phyloP scores from a whole-genome alignment of 2,797 vertebrate genomes.

The Scleropages formosus region DNA sequence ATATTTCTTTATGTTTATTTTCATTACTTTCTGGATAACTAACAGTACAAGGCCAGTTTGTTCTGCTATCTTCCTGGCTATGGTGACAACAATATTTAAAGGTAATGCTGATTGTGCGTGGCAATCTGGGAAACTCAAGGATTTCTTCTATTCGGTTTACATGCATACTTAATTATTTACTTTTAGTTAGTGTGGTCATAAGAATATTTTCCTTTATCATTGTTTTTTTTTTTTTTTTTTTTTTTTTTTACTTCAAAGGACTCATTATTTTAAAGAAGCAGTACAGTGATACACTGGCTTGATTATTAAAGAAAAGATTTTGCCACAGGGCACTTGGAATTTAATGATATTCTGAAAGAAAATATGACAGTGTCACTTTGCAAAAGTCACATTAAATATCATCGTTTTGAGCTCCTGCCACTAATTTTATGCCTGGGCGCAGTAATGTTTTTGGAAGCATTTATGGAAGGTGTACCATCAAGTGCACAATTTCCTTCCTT shows the following conservation, averaged over 20 bases:
- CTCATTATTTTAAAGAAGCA: conserved; percentile 98
- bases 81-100: too few species aligned
- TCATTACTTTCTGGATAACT: too few species aligned
- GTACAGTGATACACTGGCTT: conserved; percentile 97
- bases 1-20: too few species aligned
- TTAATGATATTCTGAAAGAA: conserved; percentile 99
- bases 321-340: conserved; percentile 99
- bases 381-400: conserved; percentile 99
- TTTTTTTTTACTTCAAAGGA: conserved; percentile 88
- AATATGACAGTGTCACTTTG: conserved; percentile 99
- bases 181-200: too few species aligned
- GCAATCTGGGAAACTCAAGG: too few species aligned
- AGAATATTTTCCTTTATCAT: conserved; percentile 58
- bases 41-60: too few species aligned
- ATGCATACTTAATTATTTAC: too few species aligned
- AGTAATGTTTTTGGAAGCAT: conserved; percentile 99
- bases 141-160: too few species aligned
- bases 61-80: too few species aligned
- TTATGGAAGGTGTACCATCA: conserved; percentile 99
- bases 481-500: conserved; percentile 99
- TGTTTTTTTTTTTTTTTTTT: conserved; percentile 75
- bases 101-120: too few species aligned
- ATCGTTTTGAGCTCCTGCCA: conserved; percentile 98
- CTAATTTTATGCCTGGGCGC: conserved; percentile 99
- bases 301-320: conserved; percentile 99